Percentiles rank a stretch among this genome's conserved stretches.
Conservation (phyloP, 2,113 vertebrate genomes). For the Takifugu bimaculatus region DNA sequence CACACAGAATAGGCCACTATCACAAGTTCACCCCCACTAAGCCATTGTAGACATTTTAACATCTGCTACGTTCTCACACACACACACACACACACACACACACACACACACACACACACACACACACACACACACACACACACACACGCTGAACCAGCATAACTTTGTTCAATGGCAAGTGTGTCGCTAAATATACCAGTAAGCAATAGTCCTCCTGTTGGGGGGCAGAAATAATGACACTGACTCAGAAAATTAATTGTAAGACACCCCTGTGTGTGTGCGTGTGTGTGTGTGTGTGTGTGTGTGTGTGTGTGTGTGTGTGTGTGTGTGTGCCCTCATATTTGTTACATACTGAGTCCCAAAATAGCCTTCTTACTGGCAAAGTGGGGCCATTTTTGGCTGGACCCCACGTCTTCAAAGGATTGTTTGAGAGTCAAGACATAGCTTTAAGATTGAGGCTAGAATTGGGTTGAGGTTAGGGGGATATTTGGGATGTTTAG, state of each 20-base stretch:
- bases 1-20: neutral
- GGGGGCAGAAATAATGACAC: slow-evolving; percentile 23
- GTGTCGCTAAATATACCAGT: slow-evolving; percentile 51
- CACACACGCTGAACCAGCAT: slow-evolving; percentile 19
- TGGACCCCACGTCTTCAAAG: no score
- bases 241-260: slow-evolving; percentile 28
- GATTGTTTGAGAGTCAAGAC: no score
- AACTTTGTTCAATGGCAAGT: slow-evolving; percentile 47
- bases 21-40: neutral
- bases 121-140: slow-evolving; percentile 5
- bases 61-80: neutral
- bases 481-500: no score
- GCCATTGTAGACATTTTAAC: no score
- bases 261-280: slow-evolving; percentile 8
- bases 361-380: no score
- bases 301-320: neutral
- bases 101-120: slow-evolving; percentile 6
- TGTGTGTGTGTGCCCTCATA: neutral
- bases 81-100: neutral
- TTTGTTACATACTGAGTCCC: neutral
- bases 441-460: no score
- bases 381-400: no score
- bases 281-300: slow-evolving; percentile 1
- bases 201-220: slow-evolving; percentile 44
- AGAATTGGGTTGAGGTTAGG: no score